phyloP scores from a whole-genome alignment of 2,113 vertebrate species.

The Symphodus melops region DNA sequence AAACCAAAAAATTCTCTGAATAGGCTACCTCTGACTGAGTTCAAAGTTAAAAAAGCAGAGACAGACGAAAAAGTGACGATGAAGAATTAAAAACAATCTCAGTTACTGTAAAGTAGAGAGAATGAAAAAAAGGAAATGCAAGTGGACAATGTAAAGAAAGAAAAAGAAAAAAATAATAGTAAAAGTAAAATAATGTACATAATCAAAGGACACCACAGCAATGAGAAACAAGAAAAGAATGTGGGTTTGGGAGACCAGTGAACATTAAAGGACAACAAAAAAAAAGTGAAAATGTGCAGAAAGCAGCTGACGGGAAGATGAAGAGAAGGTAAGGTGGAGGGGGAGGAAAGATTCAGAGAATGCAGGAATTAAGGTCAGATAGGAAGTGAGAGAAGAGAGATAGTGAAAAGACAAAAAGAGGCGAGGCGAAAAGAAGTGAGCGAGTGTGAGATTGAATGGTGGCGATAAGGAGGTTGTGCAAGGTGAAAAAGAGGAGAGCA shows the following conservation, averaged over 20 bases:
- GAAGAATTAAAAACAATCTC: background rate
- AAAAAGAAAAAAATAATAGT: too few relatives aligned
- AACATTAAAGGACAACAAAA: too few relatives aligned
- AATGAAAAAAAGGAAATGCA: too few relatives aligned
- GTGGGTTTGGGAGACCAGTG: too few relatives aligned
- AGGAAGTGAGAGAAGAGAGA: constrained; percentile 35
- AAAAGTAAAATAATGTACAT: too few relatives aligned
- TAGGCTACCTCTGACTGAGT: background rate
- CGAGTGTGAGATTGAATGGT: constrained; percentile 31
- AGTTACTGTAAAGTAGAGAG: too few relatives aligned
- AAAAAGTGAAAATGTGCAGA: background rate
- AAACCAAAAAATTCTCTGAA: constrained; percentile 3
- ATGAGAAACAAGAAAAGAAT: too few relatives aligned
- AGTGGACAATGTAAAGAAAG: too few relatives aligned
- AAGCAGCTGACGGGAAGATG: constrained; percentile 2
- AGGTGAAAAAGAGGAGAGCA: constrained; percentile 46
- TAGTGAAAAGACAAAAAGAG: constrained; percentile 37
- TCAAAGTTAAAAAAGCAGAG: background rate
- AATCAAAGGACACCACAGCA: too few relatives aligned
- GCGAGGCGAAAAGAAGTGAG: constrained; percentile 16
- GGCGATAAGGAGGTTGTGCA: constrained; percentile 43
- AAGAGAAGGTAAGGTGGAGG: background rate
- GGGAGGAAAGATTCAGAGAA: constrained; percentile 20
- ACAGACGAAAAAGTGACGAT: background rate
- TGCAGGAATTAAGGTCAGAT: constrained; percentile 29